Percentiles rank a stretch among this genome's conserved stretches.
phyloP scores from a whole-genome alignment of 2,888 invertebrate genomes.

The Latrodectus elegans region DNA sequence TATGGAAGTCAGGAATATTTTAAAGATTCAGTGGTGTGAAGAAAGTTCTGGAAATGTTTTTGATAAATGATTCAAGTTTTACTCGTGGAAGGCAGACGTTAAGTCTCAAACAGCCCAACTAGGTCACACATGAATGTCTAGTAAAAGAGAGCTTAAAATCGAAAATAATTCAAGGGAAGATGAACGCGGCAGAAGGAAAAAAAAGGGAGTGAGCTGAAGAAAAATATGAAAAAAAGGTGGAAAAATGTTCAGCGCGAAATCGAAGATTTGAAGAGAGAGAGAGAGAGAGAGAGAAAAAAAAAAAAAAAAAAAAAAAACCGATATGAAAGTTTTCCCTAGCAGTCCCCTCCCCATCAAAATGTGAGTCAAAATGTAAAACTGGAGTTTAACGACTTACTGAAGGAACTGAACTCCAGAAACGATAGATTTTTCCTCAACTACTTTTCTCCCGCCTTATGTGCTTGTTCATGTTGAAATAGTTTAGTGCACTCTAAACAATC shows the following conservation, averaged over 20 bases:
- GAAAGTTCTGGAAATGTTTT: conserved; percentile 38
- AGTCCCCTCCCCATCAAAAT: conserved; percentile 32
- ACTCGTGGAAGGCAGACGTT: conserved; percentile 22
- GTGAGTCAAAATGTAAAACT: conserved; percentile 39
- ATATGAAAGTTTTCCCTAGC: conserved; percentile 10
- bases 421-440: conserved; percentile 22
- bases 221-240: too few species aligned
- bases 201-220: conserved; percentile 15
- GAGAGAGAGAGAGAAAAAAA: too few species aligned
- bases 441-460: neutral
- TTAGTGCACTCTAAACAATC: too few species aligned
- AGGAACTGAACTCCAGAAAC: conserved; percentile 24
- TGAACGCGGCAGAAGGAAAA: conserved; percentile 20
- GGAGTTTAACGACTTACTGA: conserved; percentile 37
- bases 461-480: neutral
- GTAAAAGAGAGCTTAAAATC: conserved; percentile 43
- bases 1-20: conserved; percentile 14
- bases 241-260: conserved; percentile 8
- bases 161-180: conserved; percentile 49
- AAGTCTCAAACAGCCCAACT: conserved; percentile 32
- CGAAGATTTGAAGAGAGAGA: conserved; percentile 16
- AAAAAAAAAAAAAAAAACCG: conserved; percentile 34
- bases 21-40: conserved; percentile 33
- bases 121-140: conserved; percentile 31
- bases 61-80: conserved; percentile 47